These are phyloP conservation scores for Sebastes paucispinis DNA, from an alignment of 2,797 vertebrate species.

Conservation along the genomic window DNA sequence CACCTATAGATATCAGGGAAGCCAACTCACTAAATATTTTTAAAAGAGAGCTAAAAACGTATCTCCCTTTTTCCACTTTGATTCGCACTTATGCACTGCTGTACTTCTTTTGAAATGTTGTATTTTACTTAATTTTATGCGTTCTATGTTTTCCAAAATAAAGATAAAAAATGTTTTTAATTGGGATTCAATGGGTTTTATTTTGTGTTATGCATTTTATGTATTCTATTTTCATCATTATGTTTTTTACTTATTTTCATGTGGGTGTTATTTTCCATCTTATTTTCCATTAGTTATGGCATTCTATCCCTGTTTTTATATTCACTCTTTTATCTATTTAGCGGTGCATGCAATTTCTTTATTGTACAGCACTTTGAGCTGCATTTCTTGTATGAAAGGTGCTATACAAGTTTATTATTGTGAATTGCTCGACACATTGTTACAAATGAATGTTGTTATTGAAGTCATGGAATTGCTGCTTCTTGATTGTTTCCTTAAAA, in stretches of 20 bases:
- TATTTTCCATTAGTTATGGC: no score
- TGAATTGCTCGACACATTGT: not conserved
- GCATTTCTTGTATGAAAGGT: not conserved
- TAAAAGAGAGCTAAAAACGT: no score
- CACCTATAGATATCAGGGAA: not conserved
- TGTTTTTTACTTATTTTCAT: not conserved
- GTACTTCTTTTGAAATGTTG: no score
- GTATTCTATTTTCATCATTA: not conserved
- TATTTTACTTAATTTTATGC: not conserved
- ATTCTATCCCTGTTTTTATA: not conserved
- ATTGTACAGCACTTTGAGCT: no score
- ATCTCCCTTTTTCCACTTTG: no score
- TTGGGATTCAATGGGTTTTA: no score
- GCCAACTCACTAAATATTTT: not conserved
- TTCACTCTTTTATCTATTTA: not conserved
- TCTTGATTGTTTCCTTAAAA: not conserved
- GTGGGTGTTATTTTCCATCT: no score
- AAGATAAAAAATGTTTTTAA: no score
- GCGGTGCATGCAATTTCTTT: not conserved
- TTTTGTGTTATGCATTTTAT: not conserved
- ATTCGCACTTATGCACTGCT: no score
- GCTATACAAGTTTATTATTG: not conserved
- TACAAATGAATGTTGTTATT: not conserved
- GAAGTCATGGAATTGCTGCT: not conserved
- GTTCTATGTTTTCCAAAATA: not conserved